A percentile compares a stretch with the other conserved stretches of the same genome.
Conservation (phyloP, 2,888 invertebrate species). For the Lordiphosa andalusiaca region DNA sequence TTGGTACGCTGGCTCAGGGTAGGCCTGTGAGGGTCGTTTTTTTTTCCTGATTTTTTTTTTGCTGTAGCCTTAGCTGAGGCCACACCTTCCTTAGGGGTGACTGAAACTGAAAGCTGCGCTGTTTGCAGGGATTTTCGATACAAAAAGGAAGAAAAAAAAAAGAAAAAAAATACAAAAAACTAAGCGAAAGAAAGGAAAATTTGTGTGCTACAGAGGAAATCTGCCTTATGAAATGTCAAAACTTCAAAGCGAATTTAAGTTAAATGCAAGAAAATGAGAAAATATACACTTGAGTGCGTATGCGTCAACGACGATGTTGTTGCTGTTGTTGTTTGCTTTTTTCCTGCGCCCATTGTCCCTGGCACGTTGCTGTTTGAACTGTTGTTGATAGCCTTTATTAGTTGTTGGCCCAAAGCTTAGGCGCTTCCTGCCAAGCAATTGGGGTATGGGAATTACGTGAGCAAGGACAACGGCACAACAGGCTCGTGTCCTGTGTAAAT, state of each 20-base stretch:
- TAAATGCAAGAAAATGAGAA: conserved; percentile 75
- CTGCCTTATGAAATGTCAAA: conserved; percentile 76
- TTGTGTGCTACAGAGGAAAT: conserved; percentile 46
- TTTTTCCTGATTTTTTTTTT: conserved; percentile 27
- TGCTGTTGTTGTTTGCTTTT: conserved; percentile 22
- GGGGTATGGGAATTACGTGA: conserved; percentile 15
- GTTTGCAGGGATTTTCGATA: conserved; percentile 67
- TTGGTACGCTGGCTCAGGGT: conserved; percentile 33
- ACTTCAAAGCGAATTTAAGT: conserved; percentile 76
- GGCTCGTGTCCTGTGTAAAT: conserved; percentile 43
- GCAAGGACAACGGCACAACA: conserved; percentile 12
- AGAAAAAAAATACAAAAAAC: conserved; percentile 16
- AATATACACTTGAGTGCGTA: conserved; percentile 77
- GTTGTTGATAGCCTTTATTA: conserved; percentile 76
- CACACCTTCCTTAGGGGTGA: conserved; percentile 79
- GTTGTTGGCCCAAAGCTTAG: conserved; percentile 70
- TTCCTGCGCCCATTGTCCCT: conserved; percentile 48
- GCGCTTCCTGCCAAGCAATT: conserved; percentile 43
- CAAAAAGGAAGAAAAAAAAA: conserved; percentile 29
- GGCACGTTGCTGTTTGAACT: conserved; percentile 67
- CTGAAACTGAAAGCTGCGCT: conserved; percentile 57
- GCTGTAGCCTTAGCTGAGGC: conserved; percentile 47
- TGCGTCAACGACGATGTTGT: conserved; percentile 38
- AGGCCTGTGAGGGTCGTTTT: conserved; percentile 63
- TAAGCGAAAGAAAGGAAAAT: conserved; percentile 33